A percentile compares a stretch with the other conserved stretches of the same genome.
These are phyloP conservation scores for Scaeva pyrastri DNA, from an alignment of 2,888 invertebrate genomes.

Conservation along the genomic window DNA sequence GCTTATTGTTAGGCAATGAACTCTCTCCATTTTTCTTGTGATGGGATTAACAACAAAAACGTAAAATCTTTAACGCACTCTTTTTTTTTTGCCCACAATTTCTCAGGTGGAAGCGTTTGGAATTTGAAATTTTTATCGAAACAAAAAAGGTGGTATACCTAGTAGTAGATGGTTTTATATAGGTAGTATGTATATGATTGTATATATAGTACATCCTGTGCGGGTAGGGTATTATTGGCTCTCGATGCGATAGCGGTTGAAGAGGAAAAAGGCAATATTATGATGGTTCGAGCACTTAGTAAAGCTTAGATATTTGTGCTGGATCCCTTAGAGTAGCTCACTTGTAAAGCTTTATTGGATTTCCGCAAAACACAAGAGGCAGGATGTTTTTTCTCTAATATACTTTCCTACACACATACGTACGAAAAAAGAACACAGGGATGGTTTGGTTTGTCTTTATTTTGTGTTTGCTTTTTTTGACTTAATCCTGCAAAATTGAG, in stretches of 20 bases:
- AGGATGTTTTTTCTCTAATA: slow-evolving; percentile 22
- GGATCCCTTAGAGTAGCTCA: neutral
- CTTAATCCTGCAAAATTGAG: slow-evolving; percentile 64
- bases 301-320: slow-evolving; percentile 35
- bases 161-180: neutral
- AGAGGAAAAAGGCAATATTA: slow-evolving; percentile 39
- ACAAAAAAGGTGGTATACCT: slow-evolving; percentile 1
- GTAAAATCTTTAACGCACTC: slow-evolving; percentile 34
- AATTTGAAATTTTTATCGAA: slow-evolving; percentile 52
- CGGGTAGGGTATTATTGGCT: slow-evolving; percentile 23
- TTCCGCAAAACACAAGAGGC: slow-evolving; percentile 28
- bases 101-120: slow-evolving; percentile 53
- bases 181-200: neutral
- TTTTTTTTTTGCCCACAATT: slow-evolving; percentile 42
- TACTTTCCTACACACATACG: neutral
- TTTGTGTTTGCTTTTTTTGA: slow-evolving; percentile 18
- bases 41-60: slow-evolving; percentile 54
- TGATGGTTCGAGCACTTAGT: slow-evolving; percentile 33
- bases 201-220: too few relatives aligned
- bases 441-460: neutral
- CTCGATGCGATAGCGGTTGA: neutral
- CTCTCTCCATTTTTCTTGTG: slow-evolving; percentile 20
- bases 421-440: neutral
- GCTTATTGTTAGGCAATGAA: slow-evolving; percentile 41
- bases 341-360: slow-evolving; percentile 14